These are phyloP conservation scores for Oncorhynchus nerka DNA, from an alignment of 2,113 vertebrate species.

Conservation along the genomic window DNA sequence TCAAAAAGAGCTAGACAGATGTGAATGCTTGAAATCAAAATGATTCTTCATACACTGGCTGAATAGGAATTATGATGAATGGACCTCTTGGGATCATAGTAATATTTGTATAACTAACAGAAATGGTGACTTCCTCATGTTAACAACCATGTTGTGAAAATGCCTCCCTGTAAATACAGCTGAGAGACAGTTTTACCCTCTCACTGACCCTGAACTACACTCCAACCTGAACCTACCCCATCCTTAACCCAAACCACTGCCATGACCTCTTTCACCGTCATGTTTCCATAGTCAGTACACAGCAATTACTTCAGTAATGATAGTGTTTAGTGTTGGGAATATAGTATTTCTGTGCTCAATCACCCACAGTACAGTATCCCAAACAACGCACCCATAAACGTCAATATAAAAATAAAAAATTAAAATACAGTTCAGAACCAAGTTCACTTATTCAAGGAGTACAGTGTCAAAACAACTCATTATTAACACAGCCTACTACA, in stretches of 20 bases:
- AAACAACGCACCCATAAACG: background rate
- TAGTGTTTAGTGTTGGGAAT: conserved; percentile 3
- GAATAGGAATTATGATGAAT: background rate
- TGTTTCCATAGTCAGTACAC: background rate
- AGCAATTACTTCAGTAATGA: conserved; percentile 3
- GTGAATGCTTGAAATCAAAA: background rate
- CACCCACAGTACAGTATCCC: background rate
- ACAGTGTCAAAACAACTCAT: background rate
- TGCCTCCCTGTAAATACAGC: background rate
- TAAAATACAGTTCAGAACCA: background rate
- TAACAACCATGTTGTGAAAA: background rate
- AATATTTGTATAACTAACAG: background rate
- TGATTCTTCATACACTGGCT: background rate
- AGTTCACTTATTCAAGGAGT: background rate
- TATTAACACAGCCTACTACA: too few relatives aligned
- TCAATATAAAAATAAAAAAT: background rate
- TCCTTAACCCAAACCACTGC: background rate
- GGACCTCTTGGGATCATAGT: too few relatives aligned
- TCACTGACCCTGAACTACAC: too few relatives aligned
- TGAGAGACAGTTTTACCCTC: too few relatives aligned
- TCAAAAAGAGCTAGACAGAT: background rate
- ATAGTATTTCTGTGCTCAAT: background rate
- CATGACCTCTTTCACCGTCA: background rate
- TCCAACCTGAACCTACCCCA: too few relatives aligned
- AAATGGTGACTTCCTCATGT: background rate